A percentile compares a stretch with the other conserved stretches of the same genome.
Conservation (phyloP, 2,797 vertebrate genomes). For the Cetoscarus ocellatus region DNA sequence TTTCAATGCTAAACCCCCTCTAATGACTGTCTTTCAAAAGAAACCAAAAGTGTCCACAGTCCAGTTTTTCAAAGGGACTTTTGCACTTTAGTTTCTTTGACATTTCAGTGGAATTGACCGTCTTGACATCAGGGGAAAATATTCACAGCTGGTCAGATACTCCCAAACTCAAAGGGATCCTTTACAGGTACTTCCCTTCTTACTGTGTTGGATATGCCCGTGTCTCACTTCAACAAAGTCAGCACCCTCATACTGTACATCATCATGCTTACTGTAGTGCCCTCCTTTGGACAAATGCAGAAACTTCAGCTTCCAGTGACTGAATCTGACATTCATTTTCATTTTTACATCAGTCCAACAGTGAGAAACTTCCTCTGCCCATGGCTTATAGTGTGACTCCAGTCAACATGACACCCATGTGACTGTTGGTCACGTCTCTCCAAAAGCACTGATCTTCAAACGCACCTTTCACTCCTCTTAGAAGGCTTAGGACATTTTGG, state of each 20-base stretch:
- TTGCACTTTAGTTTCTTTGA: slow-evolving; percentile 3
- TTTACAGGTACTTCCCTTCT: slow-evolving; percentile 6
- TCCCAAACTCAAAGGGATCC: slow-evolving; percentile 11
- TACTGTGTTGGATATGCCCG: not conserved
- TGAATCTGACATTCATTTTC: slow-evolving; percentile 2
- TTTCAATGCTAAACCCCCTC: not conserved
- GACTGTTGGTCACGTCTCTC: slow-evolving; percentile 7
- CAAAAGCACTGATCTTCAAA: not conserved
- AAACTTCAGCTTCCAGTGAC: slow-evolving; percentile 16
- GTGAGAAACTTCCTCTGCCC: slow-evolving; percentile 14
- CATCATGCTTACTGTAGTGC: slow-evolving; percentile 5
- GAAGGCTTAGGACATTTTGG: slow-evolving; percentile 9
- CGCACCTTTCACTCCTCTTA: slow-evolving; percentile 1
- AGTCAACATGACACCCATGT: slow-evolving; percentile 5
- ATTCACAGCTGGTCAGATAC: not conserved
- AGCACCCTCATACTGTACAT: not conserved
- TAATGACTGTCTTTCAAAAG: not conserved
- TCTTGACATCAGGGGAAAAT: not conserved
- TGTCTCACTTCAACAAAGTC: not conserved
- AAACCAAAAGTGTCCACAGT: slow-evolving; percentile 8
- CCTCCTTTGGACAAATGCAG: slow-evolving; percentile 24
- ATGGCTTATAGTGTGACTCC: not conserved
- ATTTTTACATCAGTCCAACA: slow-evolving; percentile 32
- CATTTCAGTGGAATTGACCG: slow-evolving; percentile 28
- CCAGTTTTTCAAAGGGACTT: slow-evolving; percentile 11